These are phyloP conservation scores for Leptatherina wallacei DNA, from an alignment of 2,797 vertebrate genomes.

Conservation along the genomic window DNA sequence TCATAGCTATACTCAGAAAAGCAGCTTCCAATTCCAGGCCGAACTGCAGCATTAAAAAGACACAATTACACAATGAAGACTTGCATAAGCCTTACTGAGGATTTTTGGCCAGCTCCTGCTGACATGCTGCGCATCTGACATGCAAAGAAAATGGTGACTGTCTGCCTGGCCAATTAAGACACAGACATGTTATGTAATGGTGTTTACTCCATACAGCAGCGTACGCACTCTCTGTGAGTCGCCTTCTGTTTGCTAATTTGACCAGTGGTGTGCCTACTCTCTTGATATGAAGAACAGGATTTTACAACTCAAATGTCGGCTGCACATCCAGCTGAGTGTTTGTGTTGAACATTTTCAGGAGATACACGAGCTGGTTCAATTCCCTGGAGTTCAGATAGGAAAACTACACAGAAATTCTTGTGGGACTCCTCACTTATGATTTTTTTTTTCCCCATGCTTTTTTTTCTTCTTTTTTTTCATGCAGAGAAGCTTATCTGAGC, in stretches of 20 bases:
- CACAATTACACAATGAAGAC: slow-evolving; percentile 24
- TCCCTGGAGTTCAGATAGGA: slow-evolving; percentile 34
- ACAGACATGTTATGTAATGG: slow-evolving; percentile 14
- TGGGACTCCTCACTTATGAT: slow-evolving; percentile 13
- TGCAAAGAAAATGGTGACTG: slow-evolving; percentile 14
- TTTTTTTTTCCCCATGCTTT: background rate
- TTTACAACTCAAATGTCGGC: slow-evolving; percentile 4
- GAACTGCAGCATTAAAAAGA: background rate
- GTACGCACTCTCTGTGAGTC: background rate
- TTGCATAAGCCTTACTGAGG: slow-evolving; percentile 36
- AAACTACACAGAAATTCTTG: slow-evolving; percentile 33
- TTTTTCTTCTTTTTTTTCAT: slow-evolving; percentile 36
- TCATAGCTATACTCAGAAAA: slow-evolving; percentile 2
- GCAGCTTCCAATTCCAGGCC: slow-evolving; percentile 20
- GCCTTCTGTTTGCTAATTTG: slow-evolving; percentile 1
- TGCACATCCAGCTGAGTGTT: slow-evolving; percentile 7
- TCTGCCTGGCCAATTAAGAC: slow-evolving; percentile 41
- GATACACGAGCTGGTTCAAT: slow-evolving; percentile 14
- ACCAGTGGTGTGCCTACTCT: background rate
- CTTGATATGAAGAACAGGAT: slow-evolving; percentile 7
- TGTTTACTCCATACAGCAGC: slow-evolving; percentile 11
- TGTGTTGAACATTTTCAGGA: slow-evolving; percentile 23
- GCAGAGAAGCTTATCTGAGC: slow-evolving; percentile 40
- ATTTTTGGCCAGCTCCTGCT: slow-evolving; percentile 5
- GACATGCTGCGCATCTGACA: slow-evolving; percentile 6